Evolutionary conservation across 2,888 invertebrate species (phyloP), one percentile per base, ranked within the genome.

Genomic region (Agrochola lychnidis): DNA sequence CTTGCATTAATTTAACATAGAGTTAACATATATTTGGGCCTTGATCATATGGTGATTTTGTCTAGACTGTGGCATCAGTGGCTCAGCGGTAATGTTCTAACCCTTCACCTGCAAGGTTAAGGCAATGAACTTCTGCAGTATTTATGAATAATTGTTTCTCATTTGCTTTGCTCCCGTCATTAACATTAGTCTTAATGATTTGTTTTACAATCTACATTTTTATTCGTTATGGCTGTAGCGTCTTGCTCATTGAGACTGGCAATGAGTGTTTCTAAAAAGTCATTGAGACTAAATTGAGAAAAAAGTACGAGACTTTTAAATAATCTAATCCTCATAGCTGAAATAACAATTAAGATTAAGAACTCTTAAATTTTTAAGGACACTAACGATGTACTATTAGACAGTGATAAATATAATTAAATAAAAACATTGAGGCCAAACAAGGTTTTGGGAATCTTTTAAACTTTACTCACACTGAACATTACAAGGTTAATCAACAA

Each of bases 1-100:
- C 68, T 75, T 66, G 74, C 45, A 85, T 85, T 86, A 57, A 76
- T 82, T 85, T 83, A 81, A 79, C 80, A 76, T 75, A 70, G 77
- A 72, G 70, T 84, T 85, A 77, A 84, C 76, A 83, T 76, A 74
- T 75, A 76, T 84, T 76, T 75, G 3, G 71, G 40, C 83, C 86
- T 88, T 89, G 89, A 87, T 81, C 68, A 70, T 68, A 78, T 63
- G 36, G 30, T 70, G 45, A 75, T 70, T 73, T 76, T 62, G 74
- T 82, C 81, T 81, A 80, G 85, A 73, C 87, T 14, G 45, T 68
- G 22, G 40, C 48, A 70, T 59, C 40, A n/a, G 25, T 67, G 12
- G 40, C 22, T 53, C 40, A 53, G 16, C 42, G 12, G 36, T 67
- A 53, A 69, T 42, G 12, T 51, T 16, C 22, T 7, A 48, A 78